Percentiles rank a stretch among this genome's conserved stretches.
Conservation (phyloP, 1,140 invertebrate genomes). For the Hyles vespertilio region DNA sequence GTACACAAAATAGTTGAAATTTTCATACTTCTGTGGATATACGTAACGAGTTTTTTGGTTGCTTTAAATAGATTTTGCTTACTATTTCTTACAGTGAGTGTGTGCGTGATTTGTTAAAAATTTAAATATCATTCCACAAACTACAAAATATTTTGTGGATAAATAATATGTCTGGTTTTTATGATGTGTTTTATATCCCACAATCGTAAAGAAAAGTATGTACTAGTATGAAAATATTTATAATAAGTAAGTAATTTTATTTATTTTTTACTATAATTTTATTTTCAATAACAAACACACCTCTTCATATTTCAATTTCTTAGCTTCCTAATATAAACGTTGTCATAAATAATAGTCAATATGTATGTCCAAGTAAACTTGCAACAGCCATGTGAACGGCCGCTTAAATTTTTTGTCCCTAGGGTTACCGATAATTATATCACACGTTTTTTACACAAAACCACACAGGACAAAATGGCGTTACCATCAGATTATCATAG, state of each 20-base stretch:
- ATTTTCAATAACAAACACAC: no score
- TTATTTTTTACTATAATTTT: no score
- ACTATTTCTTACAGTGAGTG: background rate
- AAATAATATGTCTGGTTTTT: no score
- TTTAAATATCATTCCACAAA: background rate
- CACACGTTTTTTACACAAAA: slow-evolving; percentile 69
- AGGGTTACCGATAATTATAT: slow-evolving; percentile 67
- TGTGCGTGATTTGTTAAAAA: background rate
- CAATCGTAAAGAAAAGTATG: no score
- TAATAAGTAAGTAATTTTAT: no score
- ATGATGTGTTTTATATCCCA: no score
- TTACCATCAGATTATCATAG: slow-evolving; percentile 72
- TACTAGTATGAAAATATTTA: no score
- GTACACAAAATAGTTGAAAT: background rate
- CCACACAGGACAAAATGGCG: slow-evolving; percentile 74
- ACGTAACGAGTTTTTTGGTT: background rate
- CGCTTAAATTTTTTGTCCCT: slow-evolving; percentile 45
- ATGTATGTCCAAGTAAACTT: background rate
- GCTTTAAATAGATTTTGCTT: background rate
- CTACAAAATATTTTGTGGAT: no score
- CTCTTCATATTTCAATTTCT: no score
- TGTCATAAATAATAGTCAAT: background rate
- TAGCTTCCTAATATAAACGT: no score
- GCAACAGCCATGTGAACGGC: slow-evolving; percentile 35
- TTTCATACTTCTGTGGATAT: background rate